A percentile compares a stretch with the other conserved stretches of the same genome.
These are phyloP conservation scores for Drosophila guanche DNA, from an alignment of 1,140 invertebrate genomes.

Conservation along the genomic window DNA sequence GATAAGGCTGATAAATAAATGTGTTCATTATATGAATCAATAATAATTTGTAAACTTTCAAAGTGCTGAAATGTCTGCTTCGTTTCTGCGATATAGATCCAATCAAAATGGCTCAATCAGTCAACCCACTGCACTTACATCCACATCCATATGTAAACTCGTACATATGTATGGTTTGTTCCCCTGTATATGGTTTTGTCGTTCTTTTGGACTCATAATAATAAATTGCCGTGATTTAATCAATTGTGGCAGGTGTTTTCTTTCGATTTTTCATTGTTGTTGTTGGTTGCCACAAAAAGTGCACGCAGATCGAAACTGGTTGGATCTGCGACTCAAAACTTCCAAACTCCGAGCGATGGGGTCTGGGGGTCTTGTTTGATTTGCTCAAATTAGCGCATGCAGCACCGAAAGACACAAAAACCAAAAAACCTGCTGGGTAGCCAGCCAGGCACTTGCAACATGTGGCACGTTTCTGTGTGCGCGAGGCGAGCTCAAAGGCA, in stretches of 20 bases:
- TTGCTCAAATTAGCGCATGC: constrained; percentile 74
- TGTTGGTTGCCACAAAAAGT: constrained; percentile 41
- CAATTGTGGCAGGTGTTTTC: constrained; percentile 78
- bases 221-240: constrained; percentile 78
- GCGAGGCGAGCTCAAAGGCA: constrained; percentile 3
- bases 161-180: not conserved
- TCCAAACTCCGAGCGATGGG: constrained; percentile 10
- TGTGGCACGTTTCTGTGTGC: constrained; percentile 40
- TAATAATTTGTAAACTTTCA: too few relatives aligned
- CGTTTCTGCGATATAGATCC: too few relatives aligned
- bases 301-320: constrained; percentile 63
- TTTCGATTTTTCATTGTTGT: constrained; percentile 9
- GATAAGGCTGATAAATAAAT: too few relatives aligned
- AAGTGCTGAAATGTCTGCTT: too few relatives aligned
- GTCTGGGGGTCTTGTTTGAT: constrained; percentile 62
- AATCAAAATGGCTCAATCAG: too few relatives aligned
- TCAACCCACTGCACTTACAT: too few relatives aligned
- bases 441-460: constrained; percentile 19
- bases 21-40: too few relatives aligned
- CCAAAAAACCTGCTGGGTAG: constrained; percentile 23
- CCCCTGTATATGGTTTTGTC: constrained; percentile 12
- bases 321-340: constrained; percentile 32
- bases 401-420: constrained; percentile 7
- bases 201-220: constrained; percentile 58
- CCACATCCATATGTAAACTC: too few relatives aligned